Evolutionary conservation across 2,888 invertebrate genomes (phyloP), one percentile per base, ranked within the genome.

Genomic region (Zygaena filipendulae): DNA sequence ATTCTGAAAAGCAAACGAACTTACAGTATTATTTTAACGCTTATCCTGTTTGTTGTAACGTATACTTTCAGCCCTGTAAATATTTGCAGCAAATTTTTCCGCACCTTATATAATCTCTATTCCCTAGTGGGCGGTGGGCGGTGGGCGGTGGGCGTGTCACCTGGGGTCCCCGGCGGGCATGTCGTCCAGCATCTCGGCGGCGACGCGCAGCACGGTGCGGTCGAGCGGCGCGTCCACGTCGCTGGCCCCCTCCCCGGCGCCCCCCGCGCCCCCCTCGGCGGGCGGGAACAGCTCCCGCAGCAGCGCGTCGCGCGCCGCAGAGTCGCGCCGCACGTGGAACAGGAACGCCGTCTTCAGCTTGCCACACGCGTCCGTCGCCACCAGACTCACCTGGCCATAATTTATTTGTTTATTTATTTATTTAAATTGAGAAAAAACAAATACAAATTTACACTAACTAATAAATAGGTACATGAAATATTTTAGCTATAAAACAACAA

Each of bases 151-250:
- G 10, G 11, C 3, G 3, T 3, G 13, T 24, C 52, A 74, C 66
- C 77, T 56, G 1, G 96, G 96, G 81, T 97, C 97, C 8, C 91
- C 88, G 0, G 90, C 88, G 1, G 96, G 95, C 40, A 88, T 85
- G 66, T 96, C 95, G 58, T 96, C 91, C 30, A 95, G 84, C 45
- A 95, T 81, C 56, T 92, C 90, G 34, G 83, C 77, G 32, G 91
- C 91, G 13, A 93, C 84, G 47, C 49, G 23, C 47, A 66, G 21
- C 59, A 72, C 45, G 54, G 59, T 56, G 21, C 61, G 43, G 47
- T 69, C 74, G 7, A 81, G 66, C 27, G 60, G 63, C 2, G 64
- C 51, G 52, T 67, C 72, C 31, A 54, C 58, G 42, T 56, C 55
- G 18, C 29, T 16, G 20, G 25, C 24, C 18, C 71, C 28, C 11